These are phyloP conservation scores for Pristis pectinata DNA, from an alignment of 2,797 vertebrate genomes.

Conservation along the genomic window DNA sequence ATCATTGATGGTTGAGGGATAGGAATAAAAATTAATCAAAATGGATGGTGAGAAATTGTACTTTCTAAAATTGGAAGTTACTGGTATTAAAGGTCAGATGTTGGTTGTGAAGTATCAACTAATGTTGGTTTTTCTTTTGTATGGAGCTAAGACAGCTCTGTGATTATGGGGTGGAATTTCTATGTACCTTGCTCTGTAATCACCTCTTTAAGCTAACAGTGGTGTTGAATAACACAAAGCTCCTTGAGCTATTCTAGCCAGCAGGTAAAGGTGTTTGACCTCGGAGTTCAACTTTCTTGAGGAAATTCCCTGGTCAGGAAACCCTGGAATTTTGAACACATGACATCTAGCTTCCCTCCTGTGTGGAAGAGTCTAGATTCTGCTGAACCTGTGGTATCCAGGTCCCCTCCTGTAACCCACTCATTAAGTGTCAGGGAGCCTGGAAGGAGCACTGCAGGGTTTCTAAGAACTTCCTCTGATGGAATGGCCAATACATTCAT, in stretches of 20 bases:
- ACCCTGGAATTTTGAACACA: neutral
- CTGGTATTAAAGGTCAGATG: neutral
- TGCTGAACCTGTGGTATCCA: neutral
- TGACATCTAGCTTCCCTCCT: neutral
- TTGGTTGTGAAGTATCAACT: neutral
- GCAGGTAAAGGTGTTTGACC: neutral
- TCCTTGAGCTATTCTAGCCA: neutral
- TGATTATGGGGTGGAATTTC: neutral
- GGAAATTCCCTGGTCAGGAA: neutral
- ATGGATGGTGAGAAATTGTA: neutral
- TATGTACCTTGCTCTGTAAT: neutral
- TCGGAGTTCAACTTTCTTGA: neutral
- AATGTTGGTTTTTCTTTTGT: neutral
- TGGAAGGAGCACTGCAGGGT: neutral
- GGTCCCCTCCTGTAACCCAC: neutral
- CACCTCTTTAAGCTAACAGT: neutral
- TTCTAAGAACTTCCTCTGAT: neutral
- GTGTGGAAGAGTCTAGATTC: no score
- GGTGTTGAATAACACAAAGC: neutral
- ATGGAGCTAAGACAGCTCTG: neutral
- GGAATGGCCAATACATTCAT: neutral
- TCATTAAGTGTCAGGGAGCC: neutral
- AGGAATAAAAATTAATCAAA: neutral
- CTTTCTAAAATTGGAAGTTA: neutral
- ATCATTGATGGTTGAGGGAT: neutral